These are phyloP conservation scores for Coreius guichenoti DNA, from an alignment of 2,797 vertebrate species.

Conservation along the genomic window DNA sequence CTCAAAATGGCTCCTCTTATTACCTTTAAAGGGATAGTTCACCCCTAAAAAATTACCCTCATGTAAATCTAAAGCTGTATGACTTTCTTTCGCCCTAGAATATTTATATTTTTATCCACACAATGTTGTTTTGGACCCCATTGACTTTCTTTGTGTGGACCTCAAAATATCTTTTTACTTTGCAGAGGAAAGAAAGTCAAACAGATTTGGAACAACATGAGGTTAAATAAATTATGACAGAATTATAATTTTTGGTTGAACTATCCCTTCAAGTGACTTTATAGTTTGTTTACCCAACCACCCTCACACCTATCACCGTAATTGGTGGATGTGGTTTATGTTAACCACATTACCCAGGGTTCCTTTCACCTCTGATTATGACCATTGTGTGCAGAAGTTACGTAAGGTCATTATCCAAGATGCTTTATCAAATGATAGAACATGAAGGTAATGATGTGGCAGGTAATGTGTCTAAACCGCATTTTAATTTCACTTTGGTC, in stretches of 20 bases:
- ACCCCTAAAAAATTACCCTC: background rate
- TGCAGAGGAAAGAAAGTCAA: background rate
- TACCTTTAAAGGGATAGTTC: background rate
- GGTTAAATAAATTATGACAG: background rate
- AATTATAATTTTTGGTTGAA: background rate
- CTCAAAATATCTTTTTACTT: background rate
- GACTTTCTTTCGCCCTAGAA: background rate
- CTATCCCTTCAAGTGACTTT: background rate
- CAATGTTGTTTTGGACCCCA: background rate
- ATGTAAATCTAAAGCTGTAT: background rate
- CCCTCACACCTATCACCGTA: background rate
- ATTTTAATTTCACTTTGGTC: slow-evolving; percentile 10
- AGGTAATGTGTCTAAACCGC: background rate
- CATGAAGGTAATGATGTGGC: background rate
- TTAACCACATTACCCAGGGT: background rate
- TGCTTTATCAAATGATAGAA: slow-evolving; percentile 6
- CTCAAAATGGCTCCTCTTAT: background rate
- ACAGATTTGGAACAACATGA: background rate
- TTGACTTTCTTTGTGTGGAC: background rate
- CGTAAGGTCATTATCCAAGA: slow-evolving; percentile 2
- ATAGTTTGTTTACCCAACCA: background rate
- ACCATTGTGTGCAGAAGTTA: background rate
- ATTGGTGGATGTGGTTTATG: slow-evolving; percentile 10
- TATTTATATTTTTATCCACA: background rate
- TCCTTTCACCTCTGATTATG: slow-evolving; percentile 6